These are phyloP conservation scores for Bostrychus sinensis DNA, from an alignment of 2,113 vertebrate species.

Conservation along the genomic window DNA sequence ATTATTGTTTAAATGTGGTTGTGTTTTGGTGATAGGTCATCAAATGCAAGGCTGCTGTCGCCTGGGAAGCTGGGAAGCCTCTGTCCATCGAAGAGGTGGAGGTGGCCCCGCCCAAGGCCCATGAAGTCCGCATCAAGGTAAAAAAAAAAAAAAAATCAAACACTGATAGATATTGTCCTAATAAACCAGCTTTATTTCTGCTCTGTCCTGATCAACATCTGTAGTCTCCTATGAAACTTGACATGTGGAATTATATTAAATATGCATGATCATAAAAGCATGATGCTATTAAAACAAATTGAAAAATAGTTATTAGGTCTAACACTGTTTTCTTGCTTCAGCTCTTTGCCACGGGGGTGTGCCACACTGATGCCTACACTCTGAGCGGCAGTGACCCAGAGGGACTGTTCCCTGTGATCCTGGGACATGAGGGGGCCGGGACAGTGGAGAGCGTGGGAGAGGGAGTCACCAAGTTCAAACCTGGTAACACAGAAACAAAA, in stretches of 20 bases:
- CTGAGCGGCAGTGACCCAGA: conserved; percentile 72
- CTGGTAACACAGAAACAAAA: conserved; percentile 83
- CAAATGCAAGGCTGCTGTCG: conserved; percentile 84
- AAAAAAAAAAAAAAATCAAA: no score
- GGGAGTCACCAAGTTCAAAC: conserved; percentile 91
- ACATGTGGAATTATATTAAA: no score
- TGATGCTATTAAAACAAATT: no score
- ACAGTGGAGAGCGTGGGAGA: conserved; percentile 89
- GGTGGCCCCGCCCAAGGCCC: conserved; percentile 82
- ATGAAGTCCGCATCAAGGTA: conserved; percentile 85
- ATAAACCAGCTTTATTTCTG: no score
- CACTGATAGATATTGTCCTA: no score
- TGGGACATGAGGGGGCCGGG: conserved; percentile 89
- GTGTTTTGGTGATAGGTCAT: conserved; percentile 75
- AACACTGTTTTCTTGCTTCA: conserved; percentile 25
- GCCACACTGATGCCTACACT: conserved; percentile 87
- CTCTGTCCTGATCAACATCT: no score
- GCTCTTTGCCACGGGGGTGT: conserved; percentile 86
- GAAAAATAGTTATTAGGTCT: no score
- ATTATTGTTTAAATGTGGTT: no score
- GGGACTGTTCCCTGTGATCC: conserved; percentile 84
- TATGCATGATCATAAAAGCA: no score
- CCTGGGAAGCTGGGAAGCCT: conserved; percentile 82
- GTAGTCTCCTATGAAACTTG: no score
- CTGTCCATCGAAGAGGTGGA: conserved; percentile 83